Evolutionary conservation across 2,113 vertebrate species (phyloP).

Genomic region (Atractosteus spatula): DNA sequence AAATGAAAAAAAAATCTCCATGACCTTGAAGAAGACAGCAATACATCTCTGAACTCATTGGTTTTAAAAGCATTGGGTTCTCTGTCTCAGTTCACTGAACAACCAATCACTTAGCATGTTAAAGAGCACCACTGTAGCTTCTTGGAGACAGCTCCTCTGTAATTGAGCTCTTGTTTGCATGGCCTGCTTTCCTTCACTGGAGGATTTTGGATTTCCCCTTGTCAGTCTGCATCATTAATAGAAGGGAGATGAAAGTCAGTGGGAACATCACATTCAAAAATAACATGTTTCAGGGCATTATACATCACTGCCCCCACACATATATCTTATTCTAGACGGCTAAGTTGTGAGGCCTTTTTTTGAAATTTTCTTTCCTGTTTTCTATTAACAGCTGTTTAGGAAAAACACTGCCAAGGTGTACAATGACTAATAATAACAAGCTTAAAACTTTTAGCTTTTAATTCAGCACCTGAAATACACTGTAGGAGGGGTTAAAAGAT

Average conservation of each 20-base stretch:
- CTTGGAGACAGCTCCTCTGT: slow-evolving; percentile 43
- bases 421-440: slow-evolving; percentile 18
- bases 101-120: slow-evolving; percentile 49
- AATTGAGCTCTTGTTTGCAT: slow-evolving; percentile 45
- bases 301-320: slow-evolving; percentile 33
- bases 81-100: slow-evolving; percentile 44
- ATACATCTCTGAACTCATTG: slow-evolving; percentile 44
- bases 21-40: slow-evolving; percentile 37
- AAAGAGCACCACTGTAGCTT: slow-evolving; percentile 39
- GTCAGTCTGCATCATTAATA: slow-evolving; percentile 34
- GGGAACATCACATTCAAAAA: slow-evolving; percentile 25
- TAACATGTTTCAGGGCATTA: slow-evolving; percentile 32
- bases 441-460: slow-evolving; percentile 28
- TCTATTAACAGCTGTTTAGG: slow-evolving; percentile 8
- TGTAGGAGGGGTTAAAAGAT: slow-evolving; percentile 21
- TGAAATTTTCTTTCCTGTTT: slow-evolving; percentile 26
- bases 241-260: slow-evolving; percentile 32
- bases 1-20: slow-evolving; percentile 13
- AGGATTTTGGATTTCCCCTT: slow-evolving; percentile 28
- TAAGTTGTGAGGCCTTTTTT: background rate
- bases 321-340: slow-evolving; percentile 31
- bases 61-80: slow-evolving; percentile 48
- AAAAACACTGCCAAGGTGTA: slow-evolving; percentile 21
- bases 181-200: slow-evolving; percentile 40
- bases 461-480: slow-evolving; percentile 14